Evolutionary conservation across 2,113 vertebrate genomes (phyloP), one percentile per base, ranked within the genome.

Genomic region (Aegotheles bennettii): DNA sequence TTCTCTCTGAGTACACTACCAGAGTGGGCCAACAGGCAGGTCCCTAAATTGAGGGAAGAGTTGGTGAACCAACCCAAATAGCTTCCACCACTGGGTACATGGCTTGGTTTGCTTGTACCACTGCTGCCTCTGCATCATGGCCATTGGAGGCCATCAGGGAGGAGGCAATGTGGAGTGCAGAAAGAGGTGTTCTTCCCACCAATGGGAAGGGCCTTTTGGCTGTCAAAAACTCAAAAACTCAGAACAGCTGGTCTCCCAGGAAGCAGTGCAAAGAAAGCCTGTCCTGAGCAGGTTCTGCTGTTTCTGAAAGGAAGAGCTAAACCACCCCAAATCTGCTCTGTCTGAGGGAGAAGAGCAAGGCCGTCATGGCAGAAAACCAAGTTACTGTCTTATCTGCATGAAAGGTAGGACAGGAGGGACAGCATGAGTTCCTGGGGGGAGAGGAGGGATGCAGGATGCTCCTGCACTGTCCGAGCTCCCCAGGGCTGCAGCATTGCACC

Each of bases 401-500:
- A 25, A 75, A 21, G 15, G 12, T 14, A 43, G 50, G 53, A 10
- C 20, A 13, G 53, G 11, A 89, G 38, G 78, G 26, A 13, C 33
- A 48, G 61, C 18, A 33, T 0, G 0, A 33, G 13, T 13, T 79
- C 28, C 40, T 20, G 54, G 42, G 25, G 48, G 50, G 23, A 57
- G 19, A 17, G 17, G 10, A 51, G 40, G 43, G 50, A 28, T 29
- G 28, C 20, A 23, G 47, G 47, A 48, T 48, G 19, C 13, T 84
- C 6, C 83, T 35, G 76, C 15, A 24, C 16, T 11, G 31, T 8
- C 13, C 0, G 0, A 48, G 28, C 11, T 73, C 10, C 23, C 26
- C 0, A 0, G 1, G 10, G 60, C 60, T 50, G 31, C 71, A 40
- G 51, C 4, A 4, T 61, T 47, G 25, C 5, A 0, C 28, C 36